Evolutionary conservation across 2,113 vertebrate species (phyloP), one percentile per base, ranked within the genome.

Genomic region (Lophius piscatorius): DNA sequence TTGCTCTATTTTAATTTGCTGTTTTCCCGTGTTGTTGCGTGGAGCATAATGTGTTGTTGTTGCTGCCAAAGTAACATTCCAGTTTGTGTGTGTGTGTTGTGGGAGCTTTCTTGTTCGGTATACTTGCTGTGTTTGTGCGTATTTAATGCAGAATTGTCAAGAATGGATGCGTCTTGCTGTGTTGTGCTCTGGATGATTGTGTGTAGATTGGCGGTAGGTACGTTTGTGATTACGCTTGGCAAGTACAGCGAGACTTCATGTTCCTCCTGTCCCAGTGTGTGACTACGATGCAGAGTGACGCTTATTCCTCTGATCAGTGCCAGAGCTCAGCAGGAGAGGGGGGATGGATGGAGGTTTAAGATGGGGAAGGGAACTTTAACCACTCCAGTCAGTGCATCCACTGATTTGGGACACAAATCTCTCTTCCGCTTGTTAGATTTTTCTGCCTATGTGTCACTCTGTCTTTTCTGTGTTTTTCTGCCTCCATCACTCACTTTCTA

Each of bases 241-340:
- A 57, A 69, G 49, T 52, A 44, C 61, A 70, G 46, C 56, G 71
- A 69, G 29, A 47, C 58, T 66, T n/a, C n/a, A 47, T 72, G 75
- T 80, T 69, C 51, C 58, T 70, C 33, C 70, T 26, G 58, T 70
- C 51, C 40, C 68, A 74, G 74, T 81, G 63, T 74, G 72, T 63
- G 71, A 48, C 46, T 64, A 49, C 18, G 28, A 41, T 63, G 54
- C 59, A 77, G 55, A 67, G 70, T 78, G 63, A 75, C 17, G 12
- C 39, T 57, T 51, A 47, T 60, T 75, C 58, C 39, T 84, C 72
- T 81, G 75, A 76, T 84, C 74, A 63, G 63, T 83, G 82, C 77
- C 78, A 78, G 47, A 48, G 62, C 86, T 42, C 83, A 81, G 76
- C 72, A 22, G 69, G 78, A 14, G 55, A 36, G 11, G 33, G 31